A percentile compares a stretch with the other conserved stretches of the same genome.
These are phyloP conservation scores for Nannospalax galili DNA, from an alignment of 2,113 vertebrate species.

Conservation along the genomic window DNA sequence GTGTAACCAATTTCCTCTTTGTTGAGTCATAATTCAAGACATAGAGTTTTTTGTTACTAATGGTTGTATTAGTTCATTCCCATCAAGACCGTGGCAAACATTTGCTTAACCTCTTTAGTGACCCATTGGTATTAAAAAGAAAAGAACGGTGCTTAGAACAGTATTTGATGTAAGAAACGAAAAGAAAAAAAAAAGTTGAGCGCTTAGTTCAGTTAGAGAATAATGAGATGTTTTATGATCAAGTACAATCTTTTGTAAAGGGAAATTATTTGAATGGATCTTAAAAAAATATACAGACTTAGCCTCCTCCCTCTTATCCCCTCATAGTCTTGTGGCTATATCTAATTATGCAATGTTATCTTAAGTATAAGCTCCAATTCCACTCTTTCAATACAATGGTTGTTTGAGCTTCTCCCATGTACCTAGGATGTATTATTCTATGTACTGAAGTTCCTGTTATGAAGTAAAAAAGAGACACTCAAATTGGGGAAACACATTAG, in stretches of 20 bases:
- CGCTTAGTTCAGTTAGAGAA: slow-evolving; percentile 11
- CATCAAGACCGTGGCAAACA: background rate
- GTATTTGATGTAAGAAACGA: slow-evolving; percentile 40
- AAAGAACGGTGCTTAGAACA: background rate
- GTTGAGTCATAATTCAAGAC: slow-evolving; percentile 47
- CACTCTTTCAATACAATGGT: background rate
- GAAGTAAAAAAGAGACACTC: background rate
- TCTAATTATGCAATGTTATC: background rate
- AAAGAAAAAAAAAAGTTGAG: background rate
- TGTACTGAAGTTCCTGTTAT: background rate
- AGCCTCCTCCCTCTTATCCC: background rate
- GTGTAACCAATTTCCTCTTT: slow-evolving; percentile 1
- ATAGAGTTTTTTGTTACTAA: slow-evolving; percentile 42
- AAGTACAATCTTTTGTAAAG: slow-evolving; percentile 4
- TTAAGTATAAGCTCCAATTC: slow-evolving; percentile 14
- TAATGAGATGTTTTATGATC: slow-evolving; percentile 18
- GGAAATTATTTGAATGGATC: slow-evolving; percentile 15
- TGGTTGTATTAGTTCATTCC: background rate
- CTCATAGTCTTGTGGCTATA: background rate
- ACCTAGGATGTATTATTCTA: background rate
- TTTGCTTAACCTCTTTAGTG: slow-evolving; percentile 41
- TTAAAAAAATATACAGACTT: background rate
- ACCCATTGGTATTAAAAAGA: background rate
- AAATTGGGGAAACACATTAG: background rate
- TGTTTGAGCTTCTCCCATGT: background rate